Conservation (phyloP, 2,888 invertebrate species). For the Bombylius major region DNA sequence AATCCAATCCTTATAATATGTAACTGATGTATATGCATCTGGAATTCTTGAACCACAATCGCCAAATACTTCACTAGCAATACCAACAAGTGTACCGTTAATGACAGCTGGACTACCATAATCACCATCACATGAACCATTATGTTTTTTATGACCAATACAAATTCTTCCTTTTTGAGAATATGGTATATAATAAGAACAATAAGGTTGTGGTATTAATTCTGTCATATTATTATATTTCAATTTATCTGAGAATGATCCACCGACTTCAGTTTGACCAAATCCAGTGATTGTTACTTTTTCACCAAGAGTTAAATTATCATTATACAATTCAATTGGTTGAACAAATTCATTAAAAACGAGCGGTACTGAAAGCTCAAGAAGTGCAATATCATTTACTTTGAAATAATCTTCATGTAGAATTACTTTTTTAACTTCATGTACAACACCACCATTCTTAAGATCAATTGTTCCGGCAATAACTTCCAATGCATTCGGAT, state of each 20-base stretch:
- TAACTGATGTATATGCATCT: conserved; percentile 28
- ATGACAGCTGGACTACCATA: conserved; percentile 30
- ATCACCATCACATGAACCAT: conserved; percentile 29
- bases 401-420: conserved; percentile 22
- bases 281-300: conserved; percentile 25
- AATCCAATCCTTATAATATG: conserved; percentile 24
- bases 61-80: conserved; percentile 24
- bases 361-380: conserved; percentile 23
- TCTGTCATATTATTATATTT: conserved; percentile 17
- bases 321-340: conserved; percentile 21
- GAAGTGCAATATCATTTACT: conserved; percentile 25
- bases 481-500: conserved; percentile 22
- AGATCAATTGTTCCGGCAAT: conserved; percentile 27
- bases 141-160: conserved; percentile 17
- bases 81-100: conserved; percentile 24
- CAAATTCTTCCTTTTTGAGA: conserved; percentile 14
- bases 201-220: not conserved
- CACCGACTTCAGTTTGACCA: conserved; percentile 22
- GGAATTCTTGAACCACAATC: conserved; percentile 24
- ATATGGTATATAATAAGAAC: no score
- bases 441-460: conserved; percentile 23
- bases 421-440: conserved; percentile 21
- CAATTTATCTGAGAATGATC: conserved; percentile 19
- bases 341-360: conserved; percentile 17
- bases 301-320: conserved; percentile 18